Evolutionary conservation across 2,888 invertebrate genomes (phyloP).

Genomic region (Argyresthia albistria): DNA sequence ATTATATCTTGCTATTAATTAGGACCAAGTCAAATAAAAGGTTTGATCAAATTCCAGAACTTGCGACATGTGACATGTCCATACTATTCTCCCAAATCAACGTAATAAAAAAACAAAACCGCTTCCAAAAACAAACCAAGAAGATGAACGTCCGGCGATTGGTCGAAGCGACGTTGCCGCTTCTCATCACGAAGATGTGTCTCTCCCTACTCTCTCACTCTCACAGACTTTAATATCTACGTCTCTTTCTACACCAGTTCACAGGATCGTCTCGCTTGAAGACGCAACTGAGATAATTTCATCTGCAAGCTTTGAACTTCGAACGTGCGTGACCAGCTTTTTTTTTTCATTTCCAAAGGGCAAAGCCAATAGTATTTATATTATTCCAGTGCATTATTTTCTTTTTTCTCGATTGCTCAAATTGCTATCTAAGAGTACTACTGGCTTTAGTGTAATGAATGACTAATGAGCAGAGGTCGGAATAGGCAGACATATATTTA

Average conservation of each 20-base stretch:
- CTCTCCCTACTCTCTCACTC: constrained; percentile 28
- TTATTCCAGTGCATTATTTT: too few species aligned
- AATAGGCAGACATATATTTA: too few species aligned
- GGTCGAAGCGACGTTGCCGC: constrained; percentile 67
- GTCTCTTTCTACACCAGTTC: constrained; percentile 43
- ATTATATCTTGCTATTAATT: too few species aligned
- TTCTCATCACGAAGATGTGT: constrained; percentile 41
- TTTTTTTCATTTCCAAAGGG: constrained; percentile 31
- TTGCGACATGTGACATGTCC: too few species aligned
- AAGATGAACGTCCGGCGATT: constrained; percentile 54
- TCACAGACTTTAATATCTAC: constrained; percentile 12
- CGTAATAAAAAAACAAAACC: background rate
- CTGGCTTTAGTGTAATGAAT: too few species aligned
- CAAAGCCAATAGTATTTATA: constrained; percentile 32
- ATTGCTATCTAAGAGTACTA: too few species aligned
- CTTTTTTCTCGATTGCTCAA: too few species aligned
- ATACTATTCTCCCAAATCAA: too few species aligned
- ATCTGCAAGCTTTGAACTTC: constrained; percentile 59
- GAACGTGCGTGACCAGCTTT: constrained; percentile 36
- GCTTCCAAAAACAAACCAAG: constrained; percentile 2
- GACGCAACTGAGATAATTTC: constrained; percentile 66
- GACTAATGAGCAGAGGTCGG: too few species aligned
- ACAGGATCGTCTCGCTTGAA: constrained; percentile 67
- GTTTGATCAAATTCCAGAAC: too few species aligned
- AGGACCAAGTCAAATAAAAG: too few species aligned